Evolutionary conservation across 1,140 invertebrate genomes (phyloP).

Genomic region (Panonychus citri): DNA sequence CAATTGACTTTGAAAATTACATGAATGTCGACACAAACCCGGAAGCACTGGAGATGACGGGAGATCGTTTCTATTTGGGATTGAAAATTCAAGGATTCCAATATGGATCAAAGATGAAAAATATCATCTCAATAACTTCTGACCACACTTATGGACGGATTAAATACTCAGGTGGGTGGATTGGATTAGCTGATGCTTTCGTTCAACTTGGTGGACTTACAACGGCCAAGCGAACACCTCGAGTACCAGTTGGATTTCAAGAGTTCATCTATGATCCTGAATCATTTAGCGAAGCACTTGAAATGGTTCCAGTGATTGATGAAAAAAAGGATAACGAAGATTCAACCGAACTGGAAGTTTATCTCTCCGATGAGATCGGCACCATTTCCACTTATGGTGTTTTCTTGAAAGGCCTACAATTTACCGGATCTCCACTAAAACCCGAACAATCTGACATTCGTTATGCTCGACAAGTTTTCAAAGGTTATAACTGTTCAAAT

Average conservation of each 20-base stretch:
- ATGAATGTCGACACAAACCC: not conserved
- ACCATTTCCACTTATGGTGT: not conserved
- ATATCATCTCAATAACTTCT: conserved; percentile 32
- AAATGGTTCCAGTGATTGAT: not conserved
- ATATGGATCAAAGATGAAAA: conserved; percentile 45
- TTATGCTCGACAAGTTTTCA: not conserved
- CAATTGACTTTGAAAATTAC: not conserved
- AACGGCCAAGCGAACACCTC: conserved; percentile 12
- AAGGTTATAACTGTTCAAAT: not conserved
- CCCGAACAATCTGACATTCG: not conserved
- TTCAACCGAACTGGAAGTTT: not conserved
- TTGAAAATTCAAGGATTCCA: conserved; percentile 29
- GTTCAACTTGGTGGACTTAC: conserved; percentile 23
- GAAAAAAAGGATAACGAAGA: not conserved
- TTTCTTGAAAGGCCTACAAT: not conserved
- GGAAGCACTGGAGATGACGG: not conserved
- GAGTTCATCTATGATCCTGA: not conserved
- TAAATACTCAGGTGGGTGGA: conserved; percentile 28
- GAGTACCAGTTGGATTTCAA: not conserved
- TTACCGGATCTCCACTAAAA: not conserved
- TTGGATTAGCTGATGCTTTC: conserved; percentile 31
- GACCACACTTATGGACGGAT: not conserved
- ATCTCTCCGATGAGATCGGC: not conserved
- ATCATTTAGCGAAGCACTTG: not conserved
- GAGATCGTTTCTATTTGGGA: conserved; percentile 29